Evolutionary conservation across 2,113 vertebrate species (phyloP).

Genomic region (Synchiropus splendidus): DNA sequence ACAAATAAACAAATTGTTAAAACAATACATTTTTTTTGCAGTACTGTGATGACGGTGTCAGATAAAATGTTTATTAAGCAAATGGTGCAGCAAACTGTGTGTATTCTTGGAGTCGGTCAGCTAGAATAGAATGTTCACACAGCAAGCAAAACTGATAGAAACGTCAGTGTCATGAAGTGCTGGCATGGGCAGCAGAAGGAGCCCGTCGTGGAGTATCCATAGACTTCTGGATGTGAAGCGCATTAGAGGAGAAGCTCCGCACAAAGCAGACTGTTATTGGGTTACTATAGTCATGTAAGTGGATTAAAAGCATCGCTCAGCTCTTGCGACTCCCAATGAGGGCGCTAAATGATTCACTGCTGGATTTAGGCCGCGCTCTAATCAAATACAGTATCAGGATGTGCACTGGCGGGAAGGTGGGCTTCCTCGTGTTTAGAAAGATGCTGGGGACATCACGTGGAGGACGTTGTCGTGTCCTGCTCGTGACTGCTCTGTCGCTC

Average conservation of each 20-base stretch:
- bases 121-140: too few relatives aligned
- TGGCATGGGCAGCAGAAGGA: slow-evolving; percentile 5
- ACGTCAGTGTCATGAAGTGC: too few relatives aligned
- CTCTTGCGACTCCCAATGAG: slow-evolving; percentile 35
- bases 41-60: too few relatives aligned
- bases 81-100: too few relatives aligned
- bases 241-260: slow-evolving; percentile 28
- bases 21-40: too few relatives aligned
- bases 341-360: slow-evolving; percentile 35
- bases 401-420: slow-evolving; percentile 30
- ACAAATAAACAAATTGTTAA: too few relatives aligned
- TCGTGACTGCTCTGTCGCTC: slow-evolving; percentile 25
- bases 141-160: too few relatives aligned
- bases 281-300: slow-evolving; percentile 50
- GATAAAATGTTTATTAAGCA: too few relatives aligned
- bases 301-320: slow-evolving; percentile 38
- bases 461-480: slow-evolving; percentile 21
- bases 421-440: slow-evolving; percentile 20
- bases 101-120: too few relatives aligned
- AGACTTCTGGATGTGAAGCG: slow-evolving; percentile 26
- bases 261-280: slow-evolving; percentile 35
- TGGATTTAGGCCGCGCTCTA: slow-evolving; percentile 22
- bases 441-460: slow-evolving; percentile 4
- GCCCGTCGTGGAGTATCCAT: slow-evolving; percentile 25
- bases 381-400: slow-evolving; percentile 31